Evolutionary conservation across 2,888 invertebrate genomes (phyloP).

Genomic region (Caenorhabditis afra): DNA sequence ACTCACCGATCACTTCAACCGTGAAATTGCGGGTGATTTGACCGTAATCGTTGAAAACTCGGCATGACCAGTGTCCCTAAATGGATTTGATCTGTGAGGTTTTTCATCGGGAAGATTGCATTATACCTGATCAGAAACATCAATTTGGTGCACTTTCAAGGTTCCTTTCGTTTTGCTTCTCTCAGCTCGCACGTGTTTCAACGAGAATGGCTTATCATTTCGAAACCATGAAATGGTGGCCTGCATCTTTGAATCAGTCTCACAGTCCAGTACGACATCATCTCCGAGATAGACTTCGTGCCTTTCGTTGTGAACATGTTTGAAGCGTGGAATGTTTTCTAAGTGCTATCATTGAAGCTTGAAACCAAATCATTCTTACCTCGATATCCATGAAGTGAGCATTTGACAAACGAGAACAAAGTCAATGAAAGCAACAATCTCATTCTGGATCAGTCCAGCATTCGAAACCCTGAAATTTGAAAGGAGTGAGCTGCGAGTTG

Average conservation of each 20-base stretch:
- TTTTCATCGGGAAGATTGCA: background rate
- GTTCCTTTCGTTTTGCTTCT: constrained; percentile 63
- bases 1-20: constrained; percentile 79
- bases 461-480: constrained; percentile 37
- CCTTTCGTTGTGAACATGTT: constrained; percentile 37
- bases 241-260: constrained; percentile 25
- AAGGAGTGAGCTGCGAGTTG: background rate
- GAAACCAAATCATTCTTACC: constrained; percentile 10
- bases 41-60: constrained; percentile 78
- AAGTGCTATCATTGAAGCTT: background rate
- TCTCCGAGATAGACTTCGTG: constrained; percentile 64
- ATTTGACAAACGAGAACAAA: background rate
- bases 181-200: constrained; percentile 14
- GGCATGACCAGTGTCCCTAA: constrained; percentile 79
- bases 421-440: constrained; percentile 10
- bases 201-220: constrained; percentile 47
- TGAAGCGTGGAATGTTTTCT: constrained; percentile 62
- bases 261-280: constrained; percentile 55
- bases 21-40: constrained; percentile 78
- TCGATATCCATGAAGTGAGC: constrained; percentile 31
- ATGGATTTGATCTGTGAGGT: background rate
- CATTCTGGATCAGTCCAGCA: constrained; percentile 28
- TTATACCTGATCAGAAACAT: constrained; percentile 75
- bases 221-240: constrained; percentile 59
- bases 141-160: constrained; percentile 71